phyloP scores from a whole-genome alignment of 2,113 vertebrate species.

The Lates calcarifer region DNA sequence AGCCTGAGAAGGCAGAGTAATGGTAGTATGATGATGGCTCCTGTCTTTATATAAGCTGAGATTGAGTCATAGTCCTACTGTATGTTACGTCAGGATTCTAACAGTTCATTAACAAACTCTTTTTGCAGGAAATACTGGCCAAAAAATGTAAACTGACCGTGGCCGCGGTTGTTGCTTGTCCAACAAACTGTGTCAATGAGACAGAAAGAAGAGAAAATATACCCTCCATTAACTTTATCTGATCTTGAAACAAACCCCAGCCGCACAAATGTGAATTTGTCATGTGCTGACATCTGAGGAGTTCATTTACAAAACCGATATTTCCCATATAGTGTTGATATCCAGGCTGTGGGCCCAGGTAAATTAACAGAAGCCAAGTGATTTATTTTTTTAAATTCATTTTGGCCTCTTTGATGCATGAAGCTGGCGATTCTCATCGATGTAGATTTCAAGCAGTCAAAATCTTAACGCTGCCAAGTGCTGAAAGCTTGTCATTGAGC shows the following conservation, averaged over 20 bases:
- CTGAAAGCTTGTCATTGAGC: slow-evolving; percentile 52
- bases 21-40: too few relatives aligned
- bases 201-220: slow-evolving; percentile 3
- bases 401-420: slow-evolving; percentile 16
- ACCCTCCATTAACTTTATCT: background rate
- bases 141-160: background rate
- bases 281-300: slow-evolving; percentile 40
- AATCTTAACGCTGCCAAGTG: slow-evolving; percentile 24
- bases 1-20: background rate
- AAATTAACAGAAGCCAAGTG: slow-evolving; percentile 40
- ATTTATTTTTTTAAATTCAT: slow-evolving; percentile 4
- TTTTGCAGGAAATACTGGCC: background rate
- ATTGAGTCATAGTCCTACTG: background rate
- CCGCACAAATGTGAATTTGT: slow-evolving; percentile 1
- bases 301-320: slow-evolving; percentile 28
- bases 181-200: background rate
- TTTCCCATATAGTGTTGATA: slow-evolving; percentile 32
- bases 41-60: background rate
- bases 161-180: background rate
- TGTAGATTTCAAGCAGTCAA: slow-evolving; percentile 12
- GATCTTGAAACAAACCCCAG: background rate
- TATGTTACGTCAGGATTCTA: background rate
- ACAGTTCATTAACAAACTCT: background rate
- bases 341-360: slow-evolving; percentile 46
- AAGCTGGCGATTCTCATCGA: slow-evolving; percentile 12